A percentile compares a stretch with the other conserved stretches of the same genome.
phyloP scores from a whole-genome alignment of 2,797 vertebrate genomes.

The Cercopithecus diana region DNA sequence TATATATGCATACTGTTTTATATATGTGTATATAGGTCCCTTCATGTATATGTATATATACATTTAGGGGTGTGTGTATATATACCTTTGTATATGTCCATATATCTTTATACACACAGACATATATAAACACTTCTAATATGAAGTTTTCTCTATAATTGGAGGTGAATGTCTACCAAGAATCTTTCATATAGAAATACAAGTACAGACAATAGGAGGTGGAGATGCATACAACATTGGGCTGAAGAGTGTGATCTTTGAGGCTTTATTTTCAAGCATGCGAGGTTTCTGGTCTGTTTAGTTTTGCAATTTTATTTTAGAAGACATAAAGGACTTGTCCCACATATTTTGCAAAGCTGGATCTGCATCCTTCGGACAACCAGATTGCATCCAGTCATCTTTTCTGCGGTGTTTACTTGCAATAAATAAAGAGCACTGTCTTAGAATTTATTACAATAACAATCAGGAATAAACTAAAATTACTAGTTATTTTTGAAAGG shows the following conservation, averaged over 20 bases:
- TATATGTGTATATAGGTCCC: rapidly evolving
- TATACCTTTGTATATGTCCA: neutral
- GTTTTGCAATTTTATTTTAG: rapidly evolving
- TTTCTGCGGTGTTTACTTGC: neutral
- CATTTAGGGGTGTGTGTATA: neutral
- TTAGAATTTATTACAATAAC: neutral
- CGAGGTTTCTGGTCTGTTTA: rapidly evolving
- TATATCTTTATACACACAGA: too few species aligned
- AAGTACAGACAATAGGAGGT: rapidly evolving
- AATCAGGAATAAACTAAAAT: neutral
- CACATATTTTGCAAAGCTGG: neutral
- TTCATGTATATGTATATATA: neutral
- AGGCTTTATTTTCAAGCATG: neutral
- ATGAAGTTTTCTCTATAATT: neutral
- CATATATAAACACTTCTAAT: neutral
- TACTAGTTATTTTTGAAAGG: too few species aligned
- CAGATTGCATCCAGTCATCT: rapidly evolving
- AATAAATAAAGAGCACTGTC: too few species aligned
- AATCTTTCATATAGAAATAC: neutral
- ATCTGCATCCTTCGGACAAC: rapidly evolving
- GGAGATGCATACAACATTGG: rapidly evolving
- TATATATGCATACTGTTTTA: neutral
- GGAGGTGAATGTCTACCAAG: too few species aligned
- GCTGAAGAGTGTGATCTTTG: rapidly evolving
- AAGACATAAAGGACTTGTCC: neutral